Evolutionary conservation across 2,113 vertebrate genomes (phyloP), one percentile per base, ranked within the genome.

Genomic region (Dicaeum eximium): DNA sequence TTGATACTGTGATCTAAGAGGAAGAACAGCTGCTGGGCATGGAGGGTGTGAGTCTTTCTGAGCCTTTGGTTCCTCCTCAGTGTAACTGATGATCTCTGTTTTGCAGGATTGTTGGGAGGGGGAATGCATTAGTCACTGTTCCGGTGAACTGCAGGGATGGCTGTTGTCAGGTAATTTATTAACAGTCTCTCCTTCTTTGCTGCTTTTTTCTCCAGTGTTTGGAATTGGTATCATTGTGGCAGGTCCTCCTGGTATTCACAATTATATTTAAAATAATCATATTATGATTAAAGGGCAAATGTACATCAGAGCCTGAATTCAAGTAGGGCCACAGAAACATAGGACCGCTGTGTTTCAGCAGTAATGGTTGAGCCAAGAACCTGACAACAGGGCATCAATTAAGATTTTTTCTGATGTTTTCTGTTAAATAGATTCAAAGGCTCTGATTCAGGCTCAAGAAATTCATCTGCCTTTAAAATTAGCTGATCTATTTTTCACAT

Each of bases 401-500:
- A 88, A 73, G 42, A 75, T 38, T 85, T 91, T 91, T 56, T 86
- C 30, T 82, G 38, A 58, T 7, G 13, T 48, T 40, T 84, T 48
- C 56, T 91, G 31, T 75, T 90, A 90, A 77, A 38, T 62, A 70
- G n/a, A 81, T 95, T 91, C 23, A 60, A 84, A 78, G 38, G 37
- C 60, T 90, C 37, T 73, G 64, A 58, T 78, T 94, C 2, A 7
- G 70, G 40, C 70, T 80, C 13, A 57, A 81, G 62, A 79, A 82
- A 90, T 80, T 87, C 35, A 92, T 92, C 62, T 81, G 65, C 71
- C 61, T 87, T 94, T 88, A 91, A 93, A 95, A 77, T 93, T 73
- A 95, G 54, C 42, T 73, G 53, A 61, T 87, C 51, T 88, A 35
- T 96, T 92, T 95, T 94, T 95, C 87, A 80, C 50, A 80, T 90